phyloP scores from a whole-genome alignment of 2,888 invertebrate species.

The Kryphioiulus occultus region DNA sequence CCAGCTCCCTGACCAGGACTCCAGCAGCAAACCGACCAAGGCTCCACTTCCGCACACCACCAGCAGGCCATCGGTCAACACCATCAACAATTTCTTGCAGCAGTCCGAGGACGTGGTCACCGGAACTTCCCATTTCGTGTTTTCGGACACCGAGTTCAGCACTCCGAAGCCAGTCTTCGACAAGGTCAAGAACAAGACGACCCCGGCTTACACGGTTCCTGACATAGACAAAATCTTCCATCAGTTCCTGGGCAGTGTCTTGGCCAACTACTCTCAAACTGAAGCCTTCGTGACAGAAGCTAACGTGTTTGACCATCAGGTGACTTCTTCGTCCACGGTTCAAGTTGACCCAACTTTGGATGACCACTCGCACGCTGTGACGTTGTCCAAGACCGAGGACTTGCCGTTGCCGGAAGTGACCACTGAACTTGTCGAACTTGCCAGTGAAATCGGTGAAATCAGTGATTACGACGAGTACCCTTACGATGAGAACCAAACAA shows the following conservation, averaged over 20 bases:
- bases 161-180: background rate
- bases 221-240: conserved; percentile 47
- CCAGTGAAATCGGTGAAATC: background rate
- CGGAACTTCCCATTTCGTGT: background rate
- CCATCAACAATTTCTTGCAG: background rate
- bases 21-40: background rate
- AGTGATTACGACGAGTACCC: background rate
- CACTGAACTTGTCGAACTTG: background rate
- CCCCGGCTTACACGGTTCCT: background rate
- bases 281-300: background rate
- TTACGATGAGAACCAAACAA: background rate
- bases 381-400: background rate
- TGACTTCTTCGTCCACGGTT: background rate
- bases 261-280: conserved; percentile 47
- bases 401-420: background rate
- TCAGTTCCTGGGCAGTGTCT: conserved; percentile 48
- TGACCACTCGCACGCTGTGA: background rate
- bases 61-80: background rate
- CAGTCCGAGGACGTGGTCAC: background rate
- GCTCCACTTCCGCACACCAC: background rate
- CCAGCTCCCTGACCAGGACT: conserved; percentile 67
- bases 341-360: background rate
- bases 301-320: background rate
- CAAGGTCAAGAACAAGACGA: conserved; percentile 16
- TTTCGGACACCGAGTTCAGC: background rate